Base-by-base conservation (phyloP, 2,113 vertebrate genomes). In the Phocoena sinus region DNA sequence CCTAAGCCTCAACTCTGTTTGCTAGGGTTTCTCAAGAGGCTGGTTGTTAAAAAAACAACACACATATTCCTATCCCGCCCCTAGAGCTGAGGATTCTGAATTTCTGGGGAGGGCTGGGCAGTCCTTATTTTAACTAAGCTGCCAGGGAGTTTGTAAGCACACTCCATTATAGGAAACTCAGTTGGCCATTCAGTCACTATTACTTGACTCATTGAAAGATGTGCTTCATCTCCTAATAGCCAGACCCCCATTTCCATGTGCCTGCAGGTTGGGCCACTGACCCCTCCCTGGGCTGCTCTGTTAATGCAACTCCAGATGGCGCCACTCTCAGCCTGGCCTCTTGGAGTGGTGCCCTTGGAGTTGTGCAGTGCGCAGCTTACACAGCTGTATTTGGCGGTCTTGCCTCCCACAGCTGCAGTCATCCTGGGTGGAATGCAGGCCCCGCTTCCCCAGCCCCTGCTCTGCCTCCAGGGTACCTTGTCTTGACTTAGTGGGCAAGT, bases 1-100 rank as follows among this genome's bases (percentile, higher is more conserved):
- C 3, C 68, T 74, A 89, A 96, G 28, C n/a, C 44, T 70, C 12
- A 84, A 6, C 58, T 95, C 60, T 92, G 31, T 67, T 95, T 89
- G 79, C 82, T 94, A 18, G 21, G 9, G 28, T 88, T 94, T 96
- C 53, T 80, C 23, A 31, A 60, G 77, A 90, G 23, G 33, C 77
- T 70, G 63, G 18, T 80, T 82, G 74, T 60, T 91, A n/a, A 68
- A 44, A 28, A 73, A 80, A 58, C 47, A 56, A 18, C 44, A 41
- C 18, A 17, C 6, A 31, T 23, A 14, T 77, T 71, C 62, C 71
- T 82, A 23, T 44, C 2, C 14, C 8, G 10, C 33, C n/a, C 28
- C 0, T 6, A 31, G 68, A 84, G 28, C 28, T 65, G 50, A 87
- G 50, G 92, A 76, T 86, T 93, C 36, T 50, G 71, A 68, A 33